Percentiles rank a stretch among this genome's conserved stretches.
Evolutionary conservation across 2,797 vertebrate species (phyloP).

Genomic region (Thunnus albacares): DNA sequence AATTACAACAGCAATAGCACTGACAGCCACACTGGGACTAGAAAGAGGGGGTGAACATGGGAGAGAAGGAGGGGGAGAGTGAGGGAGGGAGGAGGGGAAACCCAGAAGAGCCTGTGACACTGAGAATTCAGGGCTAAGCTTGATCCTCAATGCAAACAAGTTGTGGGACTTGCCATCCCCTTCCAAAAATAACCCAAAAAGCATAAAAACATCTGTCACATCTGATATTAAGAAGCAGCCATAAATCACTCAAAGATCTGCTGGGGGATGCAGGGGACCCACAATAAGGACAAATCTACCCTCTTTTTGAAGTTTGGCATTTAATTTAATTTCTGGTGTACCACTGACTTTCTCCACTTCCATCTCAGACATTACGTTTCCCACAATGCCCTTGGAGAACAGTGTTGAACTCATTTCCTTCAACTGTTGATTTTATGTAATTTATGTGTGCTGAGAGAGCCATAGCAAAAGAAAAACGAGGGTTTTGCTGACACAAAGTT

Average conservation of each 20-base stretch:
- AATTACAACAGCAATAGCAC: conserved; percentile 45
- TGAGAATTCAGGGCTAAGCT: conserved; percentile 49
- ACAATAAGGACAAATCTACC: not conserved
- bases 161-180: conserved; percentile 57
- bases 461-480: conserved; percentile 7
- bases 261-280: not conserved
- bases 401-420: conserved; percentile 4
- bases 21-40: conserved; percentile 25
- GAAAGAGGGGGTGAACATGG: not conserved
- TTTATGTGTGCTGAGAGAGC: conserved; percentile 22
- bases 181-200: conserved; percentile 70
- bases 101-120: conserved; percentile 30
- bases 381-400: conserved; percentile 23
- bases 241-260: not conserved
- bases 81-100: conserved; percentile 14
- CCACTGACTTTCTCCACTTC: not conserved
- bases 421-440: conserved; percentile 1
- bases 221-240: conserved; percentile 26
- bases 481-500: conserved; percentile 14
- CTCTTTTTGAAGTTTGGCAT: not conserved
- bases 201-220: conserved; percentile 59
- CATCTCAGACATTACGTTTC: conserved; percentile 10
- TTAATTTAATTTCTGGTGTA: not conserved
- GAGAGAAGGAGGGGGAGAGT: conserved; percentile 1
- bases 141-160: conserved; percentile 54